phyloP scores from a whole-genome alignment of 1,140 invertebrate species.

The Orius insidiosus region DNA sequence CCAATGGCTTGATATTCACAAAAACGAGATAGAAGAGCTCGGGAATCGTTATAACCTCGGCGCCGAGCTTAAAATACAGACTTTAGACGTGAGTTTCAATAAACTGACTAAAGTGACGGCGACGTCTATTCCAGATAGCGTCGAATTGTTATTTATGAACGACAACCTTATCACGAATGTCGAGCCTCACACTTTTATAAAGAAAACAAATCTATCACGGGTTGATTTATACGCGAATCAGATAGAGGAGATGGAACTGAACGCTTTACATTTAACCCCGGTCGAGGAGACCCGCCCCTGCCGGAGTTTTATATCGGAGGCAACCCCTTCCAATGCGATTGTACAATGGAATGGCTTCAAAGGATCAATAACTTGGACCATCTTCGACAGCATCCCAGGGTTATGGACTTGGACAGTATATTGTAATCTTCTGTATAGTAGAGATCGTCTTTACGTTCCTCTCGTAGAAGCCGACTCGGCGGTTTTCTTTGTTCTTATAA shows the following conservation, averaged over 20 bases:
- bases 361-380: conserved; percentile 49
- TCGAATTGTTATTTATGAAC: conserved; percentile 63
- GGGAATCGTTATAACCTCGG: no score
- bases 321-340: conserved; percentile 75
- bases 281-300: conserved; percentile 43
- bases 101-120: no score
- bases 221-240: conserved; percentile 76
- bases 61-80: no score
- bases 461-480: conserved; percentile 66
- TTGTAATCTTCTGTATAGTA: conserved; percentile 72
- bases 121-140: no score
- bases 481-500: conserved; percentile 85
- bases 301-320: conserved; percentile 76
- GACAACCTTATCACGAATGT: conserved; percentile 64
- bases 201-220: conserved; percentile 62
- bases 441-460: conserved; percentile 62
- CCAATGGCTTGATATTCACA: no score
- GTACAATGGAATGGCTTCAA: conserved; percentile 76
- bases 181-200: conserved; percentile 63
- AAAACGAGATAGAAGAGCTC: no score
- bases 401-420: conserved; percentile 83
- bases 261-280: conserved; percentile 51
- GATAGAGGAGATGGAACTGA: conserved; percentile 62
- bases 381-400: conserved; percentile 63
- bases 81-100: no score